Conservation (phyloP, 2,888 invertebrate species). For the Anarsia innoxiella region DNA sequence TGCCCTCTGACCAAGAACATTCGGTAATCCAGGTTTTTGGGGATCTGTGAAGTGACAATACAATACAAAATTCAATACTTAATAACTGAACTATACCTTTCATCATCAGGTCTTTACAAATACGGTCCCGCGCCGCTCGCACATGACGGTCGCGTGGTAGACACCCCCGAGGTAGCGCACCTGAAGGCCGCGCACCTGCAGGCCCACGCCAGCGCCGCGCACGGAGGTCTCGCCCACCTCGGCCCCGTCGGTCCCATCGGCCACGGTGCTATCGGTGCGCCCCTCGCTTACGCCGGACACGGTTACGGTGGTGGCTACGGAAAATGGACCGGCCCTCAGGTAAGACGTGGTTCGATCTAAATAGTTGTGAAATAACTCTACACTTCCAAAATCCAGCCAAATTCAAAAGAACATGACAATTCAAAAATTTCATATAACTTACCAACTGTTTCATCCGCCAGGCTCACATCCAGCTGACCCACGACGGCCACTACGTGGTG, state of each 20-base stretch:
- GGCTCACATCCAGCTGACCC: conserved; percentile 68
- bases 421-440: too few relatives aligned
- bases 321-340: conserved; percentile 64
- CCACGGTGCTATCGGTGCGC: conserved; percentile 19
- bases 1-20: too few relatives aligned
- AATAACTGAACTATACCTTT: too few relatives aligned
- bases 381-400: too few relatives aligned
- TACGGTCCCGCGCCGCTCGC: conserved; percentile 70
- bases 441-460: too few relatives aligned
- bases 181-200: conserved; percentile 73
- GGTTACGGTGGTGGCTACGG: conserved; percentile 54
- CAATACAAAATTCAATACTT: too few relatives aligned
- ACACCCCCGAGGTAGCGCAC: conserved; percentile 74
- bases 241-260: conserved; percentile 28
- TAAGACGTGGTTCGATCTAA: too few relatives aligned
- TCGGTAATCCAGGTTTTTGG: too few relatives aligned
- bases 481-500: conserved; percentile 68
- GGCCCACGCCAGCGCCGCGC: conserved; percentile 53
- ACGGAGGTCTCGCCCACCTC: conserved; percentile 27
- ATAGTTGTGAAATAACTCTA: too few relatives aligned
- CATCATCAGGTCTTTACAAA: conserved; percentile 53
- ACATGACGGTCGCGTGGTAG: conserved; percentile 66
- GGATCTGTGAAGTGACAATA: too few relatives aligned
- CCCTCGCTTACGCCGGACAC: conserved; percentile 22
- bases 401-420: too few relatives aligned